Evolutionary conservation across 2,797 vertebrate species (phyloP).

Genomic region (Loriculus beryllinus): DNA sequence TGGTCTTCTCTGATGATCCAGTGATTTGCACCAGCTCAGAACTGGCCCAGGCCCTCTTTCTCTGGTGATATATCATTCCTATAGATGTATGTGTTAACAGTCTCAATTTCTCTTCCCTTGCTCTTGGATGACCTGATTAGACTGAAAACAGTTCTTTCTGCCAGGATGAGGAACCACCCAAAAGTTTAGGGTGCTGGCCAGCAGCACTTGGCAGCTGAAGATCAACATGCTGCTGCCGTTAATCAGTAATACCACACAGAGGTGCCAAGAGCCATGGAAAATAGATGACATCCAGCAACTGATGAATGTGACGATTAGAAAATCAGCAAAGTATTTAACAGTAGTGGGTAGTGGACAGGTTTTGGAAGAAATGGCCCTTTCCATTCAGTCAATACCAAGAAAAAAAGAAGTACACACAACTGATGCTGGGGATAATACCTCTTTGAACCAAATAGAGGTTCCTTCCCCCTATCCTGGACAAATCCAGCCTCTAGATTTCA

Average conservation of each 20-base stretch:
- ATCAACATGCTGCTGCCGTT: conserved; percentile 16
- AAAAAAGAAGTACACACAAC: not conserved
- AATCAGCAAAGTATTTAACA: conserved; percentile 9
- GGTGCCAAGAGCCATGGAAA: conserved; percentile 44
- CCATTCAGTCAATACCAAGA: not conserved
- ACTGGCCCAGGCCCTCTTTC: not conserved
- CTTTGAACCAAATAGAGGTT: not conserved
- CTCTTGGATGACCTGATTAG: conserved; percentile 23
- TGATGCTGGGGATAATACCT: not conserved
- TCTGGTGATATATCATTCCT: not conserved
- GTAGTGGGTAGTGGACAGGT: not conserved
- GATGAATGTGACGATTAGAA: conserved; percentile 27
- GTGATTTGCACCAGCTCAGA: conserved; percentile 19
- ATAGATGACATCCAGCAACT: conserved; percentile 11
- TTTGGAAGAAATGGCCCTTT: not conserved
- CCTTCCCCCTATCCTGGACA: not conserved
- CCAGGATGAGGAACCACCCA: conserved; percentile 36
- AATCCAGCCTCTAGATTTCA: not conserved
- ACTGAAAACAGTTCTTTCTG: conserved; percentile 40
- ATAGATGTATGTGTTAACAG: not conserved
- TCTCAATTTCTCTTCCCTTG: not conserved
- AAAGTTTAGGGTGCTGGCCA: conserved; percentile 43
- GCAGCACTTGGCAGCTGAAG: conserved; percentile 54
- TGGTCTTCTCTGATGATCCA: not conserved
- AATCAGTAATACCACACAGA: not conserved